Conservation (phyloP, 2,113 vertebrate species). For the Chunga burmeisteri region DNA sequence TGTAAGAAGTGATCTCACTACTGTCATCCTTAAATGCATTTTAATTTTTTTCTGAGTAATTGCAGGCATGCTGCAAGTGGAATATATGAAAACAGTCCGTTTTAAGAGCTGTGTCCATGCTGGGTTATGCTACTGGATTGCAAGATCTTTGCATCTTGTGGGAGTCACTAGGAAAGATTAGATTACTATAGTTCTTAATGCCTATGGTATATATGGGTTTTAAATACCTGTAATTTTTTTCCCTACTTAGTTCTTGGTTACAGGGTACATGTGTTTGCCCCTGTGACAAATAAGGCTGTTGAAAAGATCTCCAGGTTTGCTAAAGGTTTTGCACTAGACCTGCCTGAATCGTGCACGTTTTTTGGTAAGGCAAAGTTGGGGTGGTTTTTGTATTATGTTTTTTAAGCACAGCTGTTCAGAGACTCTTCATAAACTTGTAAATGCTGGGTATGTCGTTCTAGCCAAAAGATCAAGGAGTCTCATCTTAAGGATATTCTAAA, state of each 20-base stretch:
- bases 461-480: neutral
- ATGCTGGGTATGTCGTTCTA: accelerated
- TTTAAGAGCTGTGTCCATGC: neutral
- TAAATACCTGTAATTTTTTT: neutral
- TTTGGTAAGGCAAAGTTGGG: neutral
- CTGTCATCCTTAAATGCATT: neutral
- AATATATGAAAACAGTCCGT: neutral
- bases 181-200: neutral
- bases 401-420: neutral
- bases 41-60: neutral
- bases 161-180: neutral
- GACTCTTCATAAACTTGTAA: neutral
- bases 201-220: neutral
- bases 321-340: neutral
- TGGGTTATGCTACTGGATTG: neutral
- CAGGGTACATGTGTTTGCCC: neutral
- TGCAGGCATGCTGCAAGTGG: neutral
- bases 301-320: neutral
- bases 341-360: neutral
- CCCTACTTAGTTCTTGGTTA: neutral
- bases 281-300: neutral
- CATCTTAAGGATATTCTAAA: neutral
- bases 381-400: too few species aligned
- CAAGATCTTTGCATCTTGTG: neutral
- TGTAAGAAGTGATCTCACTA: neutral